phyloP scores from a whole-genome alignment of 2,113 vertebrate genomes.

The Elgaria multicarinata region DNA sequence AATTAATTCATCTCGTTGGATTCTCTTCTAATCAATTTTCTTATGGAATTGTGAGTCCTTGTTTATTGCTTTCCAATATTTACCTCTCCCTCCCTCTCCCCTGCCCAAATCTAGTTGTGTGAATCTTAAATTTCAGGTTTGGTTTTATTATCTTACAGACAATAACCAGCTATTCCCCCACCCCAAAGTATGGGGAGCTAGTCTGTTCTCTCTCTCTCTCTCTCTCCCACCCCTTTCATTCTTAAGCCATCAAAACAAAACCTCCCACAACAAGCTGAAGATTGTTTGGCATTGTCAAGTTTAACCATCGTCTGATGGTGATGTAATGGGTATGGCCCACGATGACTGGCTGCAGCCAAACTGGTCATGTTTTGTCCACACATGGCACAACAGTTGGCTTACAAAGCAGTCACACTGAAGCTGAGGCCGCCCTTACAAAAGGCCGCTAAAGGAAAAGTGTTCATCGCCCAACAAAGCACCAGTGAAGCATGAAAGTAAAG shows the following conservation, averaged over 20 bases:
- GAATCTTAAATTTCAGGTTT: constrained; percentile 15
- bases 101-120: constrained; percentile 21
- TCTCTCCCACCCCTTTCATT: constrained; percentile 77
- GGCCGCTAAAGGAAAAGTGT: constrained; percentile 70
- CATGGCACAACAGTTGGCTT: constrained; percentile 72
- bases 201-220: constrained; percentile 72
- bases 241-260: constrained; percentile 62
- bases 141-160: constrained; percentile 64
- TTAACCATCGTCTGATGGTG: constrained; percentile 75
- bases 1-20: neutral
- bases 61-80: constrained; percentile 3
- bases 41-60: neutral
- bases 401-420: constrained; percentile 74
- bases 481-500: constrained; percentile 81
- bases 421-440: constrained; percentile 72
- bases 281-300: constrained; percentile 68
- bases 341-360: constrained; percentile 81
- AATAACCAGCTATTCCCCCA: constrained; percentile 63
- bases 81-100: neutral
- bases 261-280: constrained; percentile 63
- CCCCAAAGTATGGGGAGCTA: constrained; percentile 56
- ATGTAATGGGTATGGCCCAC: constrained; percentile 69
- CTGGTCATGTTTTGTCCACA: constrained; percentile 83
- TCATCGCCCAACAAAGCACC: constrained; percentile 78
- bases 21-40: accelerated